Conservation (phyloP, 2,888 invertebrate genomes). For the Platycheirus rosarum region DNA sequence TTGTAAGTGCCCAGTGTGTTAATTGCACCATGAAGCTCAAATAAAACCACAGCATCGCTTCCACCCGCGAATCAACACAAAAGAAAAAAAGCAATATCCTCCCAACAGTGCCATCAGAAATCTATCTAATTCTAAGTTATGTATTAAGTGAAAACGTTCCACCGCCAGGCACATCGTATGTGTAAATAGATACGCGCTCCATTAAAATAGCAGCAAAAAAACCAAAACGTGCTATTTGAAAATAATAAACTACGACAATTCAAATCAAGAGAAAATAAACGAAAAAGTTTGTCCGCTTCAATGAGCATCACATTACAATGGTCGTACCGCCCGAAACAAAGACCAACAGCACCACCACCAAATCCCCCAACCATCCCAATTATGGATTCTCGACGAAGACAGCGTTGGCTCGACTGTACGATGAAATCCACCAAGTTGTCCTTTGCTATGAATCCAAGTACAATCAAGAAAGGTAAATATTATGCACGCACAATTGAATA, state of each 20-base stretch:
- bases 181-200: background rate
- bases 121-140: slow-evolving; percentile 35
- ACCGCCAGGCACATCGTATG: slow-evolving; percentile 22
- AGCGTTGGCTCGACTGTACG: slow-evolving; percentile 87
- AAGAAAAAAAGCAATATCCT: slow-evolving; percentile 53
- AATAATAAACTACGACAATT: background rate
- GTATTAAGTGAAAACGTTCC: slow-evolving; percentile 37
- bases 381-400: slow-evolving; percentile 86
- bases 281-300: slow-evolving; percentile 47
- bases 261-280: slow-evolving; percentile 15
- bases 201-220: too few relatives aligned
- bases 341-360: slow-evolving; percentile 36
- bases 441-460: slow-evolving; percentile 86
- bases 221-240: slow-evolving; percentile 11
- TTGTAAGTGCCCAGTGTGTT: slow-evolving; percentile 24
- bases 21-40: slow-evolving; percentile 45
- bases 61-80: slow-evolving; percentile 27
- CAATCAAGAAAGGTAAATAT: slow-evolving; percentile 83
- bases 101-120: slow-evolving; percentile 55
- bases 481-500: slow-evolving; percentile 1
- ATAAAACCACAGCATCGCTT: slow-evolving; percentile 4
- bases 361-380: slow-evolving; percentile 44
- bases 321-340: slow-evolving; percentile 59
- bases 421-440: slow-evolving; percentile 87
- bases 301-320: slow-evolving; percentile 67